Base-by-base conservation (phyloP, 2,797 vertebrate genomes). In the Rhynchotus rufescens region DNA sequence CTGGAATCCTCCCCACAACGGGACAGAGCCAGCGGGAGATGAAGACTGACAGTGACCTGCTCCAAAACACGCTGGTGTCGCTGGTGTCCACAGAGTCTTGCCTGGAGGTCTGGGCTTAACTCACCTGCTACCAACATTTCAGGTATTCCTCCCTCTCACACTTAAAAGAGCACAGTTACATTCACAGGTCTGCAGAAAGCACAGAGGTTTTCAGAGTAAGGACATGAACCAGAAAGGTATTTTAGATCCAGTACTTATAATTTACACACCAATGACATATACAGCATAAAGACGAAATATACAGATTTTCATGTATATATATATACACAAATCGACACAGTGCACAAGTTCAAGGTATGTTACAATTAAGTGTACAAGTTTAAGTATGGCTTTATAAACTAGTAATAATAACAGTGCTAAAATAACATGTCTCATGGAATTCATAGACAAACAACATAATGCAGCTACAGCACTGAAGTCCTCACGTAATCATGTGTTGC, bases 361-460 rank as follows among this genome's bases (percentile, higher is more conserved):
- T 97, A 98, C 98, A 97, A 95, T 97, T 91, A 96, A 97, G 95
- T 98, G 97, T 98, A 98, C 97, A 97, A 96, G 96, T 97, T 95
- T 97, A 97, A 98, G 96, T 97, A 98, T 99, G 98, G 98, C 98
- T 99, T 99, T 97, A 98, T 98, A 97, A 98, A 98, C 97, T 97
- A 98, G 97, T 97, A 97, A 94, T 94, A 95, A 85, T 96, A 96
- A 97, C 94, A 96, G 96, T 97, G 93, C 95, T 97, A 97, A 97
- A 96, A 88, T 89, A 97, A 97, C 1, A 91, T 25, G 84, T 78
- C 85, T 95, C 14, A n/a, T 81, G 59, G 56, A 95, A 86, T 80
- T 96, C 93, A 94, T 78, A 94, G 91, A 94, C 88, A 94, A 96
- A 97, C 80, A 95, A 89, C 82, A 80, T 73, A 93, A 91, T 28